Percentiles rank a stretch among this genome's conserved stretches.
phyloP scores from a whole-genome alignment of 2,888 invertebrate genomes.

The Drosophila algonquin region DNA sequence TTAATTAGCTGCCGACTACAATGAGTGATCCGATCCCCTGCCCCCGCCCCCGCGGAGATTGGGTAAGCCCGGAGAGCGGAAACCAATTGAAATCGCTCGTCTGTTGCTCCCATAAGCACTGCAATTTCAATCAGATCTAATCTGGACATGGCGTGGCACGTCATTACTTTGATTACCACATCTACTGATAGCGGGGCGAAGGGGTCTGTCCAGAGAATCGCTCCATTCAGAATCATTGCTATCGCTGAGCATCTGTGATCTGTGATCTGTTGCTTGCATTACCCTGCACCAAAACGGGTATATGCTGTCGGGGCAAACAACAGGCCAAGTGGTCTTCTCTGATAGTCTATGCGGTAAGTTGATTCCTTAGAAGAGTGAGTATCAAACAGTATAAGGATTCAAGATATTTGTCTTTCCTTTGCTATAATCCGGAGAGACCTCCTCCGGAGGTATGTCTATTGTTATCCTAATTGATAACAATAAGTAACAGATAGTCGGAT shows the following conservation, averaged over 20 bases:
- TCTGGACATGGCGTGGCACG: constrained; percentile 51
- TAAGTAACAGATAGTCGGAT: no score
- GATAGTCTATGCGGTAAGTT: not conserved
- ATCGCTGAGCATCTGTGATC: constrained; percentile 59
- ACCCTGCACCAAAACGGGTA: not conserved
- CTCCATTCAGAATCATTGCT: constrained; percentile 54
- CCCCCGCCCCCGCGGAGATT: constrained; percentile 18
- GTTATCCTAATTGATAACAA: no score
- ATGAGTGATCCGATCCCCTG: constrained; percentile 20
- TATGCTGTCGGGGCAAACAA: not conserved
- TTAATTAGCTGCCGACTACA: constrained; percentile 54
- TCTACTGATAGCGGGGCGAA: constrained; percentile 8
- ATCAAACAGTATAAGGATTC: no score
- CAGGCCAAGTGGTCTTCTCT: not conserved
- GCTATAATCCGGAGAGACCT: no score
- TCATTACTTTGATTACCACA: constrained; percentile 61
- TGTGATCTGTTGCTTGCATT: constrained; percentile 2
- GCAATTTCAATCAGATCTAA: constrained; percentile 52
- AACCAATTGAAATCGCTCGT: constrained; percentile 32
- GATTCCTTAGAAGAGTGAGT: no score
- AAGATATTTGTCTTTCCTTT: no score
- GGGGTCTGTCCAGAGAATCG: constrained; percentile 1
- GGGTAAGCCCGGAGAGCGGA: constrained; percentile 30
- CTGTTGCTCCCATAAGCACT: constrained; percentile 44
- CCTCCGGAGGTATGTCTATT: no score